Evolutionary conservation across 1,140 invertebrate genomes (phyloP).

Genomic region (Forficula auricularia): DNA sequence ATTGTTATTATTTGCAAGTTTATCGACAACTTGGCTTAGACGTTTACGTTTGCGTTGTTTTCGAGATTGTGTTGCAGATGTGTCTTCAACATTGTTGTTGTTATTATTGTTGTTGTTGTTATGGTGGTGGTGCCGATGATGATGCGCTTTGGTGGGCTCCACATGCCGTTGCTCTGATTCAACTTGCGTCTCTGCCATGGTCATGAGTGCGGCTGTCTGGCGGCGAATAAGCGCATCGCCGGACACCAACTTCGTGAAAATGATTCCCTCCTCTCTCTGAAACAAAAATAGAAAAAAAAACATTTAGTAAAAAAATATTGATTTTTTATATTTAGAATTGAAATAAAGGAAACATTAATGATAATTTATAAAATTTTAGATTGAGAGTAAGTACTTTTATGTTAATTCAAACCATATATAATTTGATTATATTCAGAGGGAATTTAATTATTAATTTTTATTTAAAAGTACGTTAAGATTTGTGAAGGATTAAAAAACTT

Average conservation of each 20-base stretch:
- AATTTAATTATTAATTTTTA: too few species aligned
- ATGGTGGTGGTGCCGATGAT: slow-evolving; percentile 15
- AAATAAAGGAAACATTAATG: too few species aligned
- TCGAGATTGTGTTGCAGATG: slow-evolving; percentile 1
- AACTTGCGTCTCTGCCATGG: slow-evolving; percentile 45
- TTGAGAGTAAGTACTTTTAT: too few species aligned
- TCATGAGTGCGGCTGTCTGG: slow-evolving; percentile 34
- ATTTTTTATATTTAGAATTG: too few species aligned
- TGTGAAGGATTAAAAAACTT: too few species aligned
- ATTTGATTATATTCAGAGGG: too few species aligned
- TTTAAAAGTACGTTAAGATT: too few species aligned
- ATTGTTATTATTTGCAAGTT: slow-evolving; percentile 25
- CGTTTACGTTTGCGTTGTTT: slow-evolving; percentile 50
- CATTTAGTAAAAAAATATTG: too few species aligned
- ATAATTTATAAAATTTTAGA: too few species aligned
- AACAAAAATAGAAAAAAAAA: too few species aligned
- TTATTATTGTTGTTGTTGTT: slow-evolving; percentile 34
- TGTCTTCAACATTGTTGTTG: slow-evolving; percentile 18
- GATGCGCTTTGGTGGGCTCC: slow-evolving; percentile 27
- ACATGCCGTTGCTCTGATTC: slow-evolving; percentile 32
- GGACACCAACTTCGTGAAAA: slow-evolving; percentile 21
- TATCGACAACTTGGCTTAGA: slow-evolving; percentile 55
- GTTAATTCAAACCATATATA: too few species aligned
- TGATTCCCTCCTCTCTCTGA: too few species aligned
- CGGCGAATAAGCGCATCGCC: slow-evolving; percentile 38